Evolutionary conservation across 2,888 invertebrate genomes (phyloP).

Genomic region (Diaperis boleti): DNA sequence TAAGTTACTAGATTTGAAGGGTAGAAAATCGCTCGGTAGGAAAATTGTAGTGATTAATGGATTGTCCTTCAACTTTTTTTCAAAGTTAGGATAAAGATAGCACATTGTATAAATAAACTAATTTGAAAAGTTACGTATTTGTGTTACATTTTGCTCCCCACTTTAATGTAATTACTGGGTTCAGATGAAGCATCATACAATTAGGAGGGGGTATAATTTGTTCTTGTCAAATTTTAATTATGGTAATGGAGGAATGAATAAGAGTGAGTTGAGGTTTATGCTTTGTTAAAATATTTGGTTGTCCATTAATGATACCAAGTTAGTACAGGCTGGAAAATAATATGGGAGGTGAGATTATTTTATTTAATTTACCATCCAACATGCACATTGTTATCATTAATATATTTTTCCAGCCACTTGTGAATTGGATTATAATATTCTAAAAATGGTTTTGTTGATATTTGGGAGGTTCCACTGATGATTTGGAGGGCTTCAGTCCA

Average conservation of each 20-base stretch:
- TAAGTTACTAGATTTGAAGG: too few species aligned
- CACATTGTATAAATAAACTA: slow-evolving; percentile 37
- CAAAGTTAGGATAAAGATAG: background rate
- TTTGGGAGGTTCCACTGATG: slow-evolving; percentile 66
- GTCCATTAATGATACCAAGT: too few species aligned
- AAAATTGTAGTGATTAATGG: slow-evolving; percentile 18
- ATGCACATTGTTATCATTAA: slow-evolving; percentile 55
- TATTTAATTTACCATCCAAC: slow-evolving; percentile 60
- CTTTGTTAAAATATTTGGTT: too few species aligned
- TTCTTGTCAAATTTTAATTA: background rate
- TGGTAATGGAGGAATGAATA: background rate
- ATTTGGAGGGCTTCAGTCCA: slow-evolving; percentile 69
- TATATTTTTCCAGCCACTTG: slow-evolving; percentile 64
- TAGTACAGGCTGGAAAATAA: background rate
- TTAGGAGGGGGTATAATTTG: slow-evolving; percentile 9
- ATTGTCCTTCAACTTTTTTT: background rate
- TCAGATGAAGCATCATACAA: slow-evolving; percentile 6
- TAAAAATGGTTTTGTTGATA: slow-evolving; percentile 61
- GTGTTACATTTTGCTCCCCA: slow-evolving; percentile 5
- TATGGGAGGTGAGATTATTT: background rate
- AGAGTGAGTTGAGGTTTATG: background rate
- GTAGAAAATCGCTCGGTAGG: too few species aligned
- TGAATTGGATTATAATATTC: slow-evolving; percentile 67
- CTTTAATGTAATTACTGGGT: background rate
- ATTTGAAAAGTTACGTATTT: slow-evolving; percentile 27